A percentile compares a stretch with the other conserved stretches of the same genome.
phyloP scores from a whole-genome alignment of 2,888 invertebrate species.

The Drosophila phalerata region DNA sequence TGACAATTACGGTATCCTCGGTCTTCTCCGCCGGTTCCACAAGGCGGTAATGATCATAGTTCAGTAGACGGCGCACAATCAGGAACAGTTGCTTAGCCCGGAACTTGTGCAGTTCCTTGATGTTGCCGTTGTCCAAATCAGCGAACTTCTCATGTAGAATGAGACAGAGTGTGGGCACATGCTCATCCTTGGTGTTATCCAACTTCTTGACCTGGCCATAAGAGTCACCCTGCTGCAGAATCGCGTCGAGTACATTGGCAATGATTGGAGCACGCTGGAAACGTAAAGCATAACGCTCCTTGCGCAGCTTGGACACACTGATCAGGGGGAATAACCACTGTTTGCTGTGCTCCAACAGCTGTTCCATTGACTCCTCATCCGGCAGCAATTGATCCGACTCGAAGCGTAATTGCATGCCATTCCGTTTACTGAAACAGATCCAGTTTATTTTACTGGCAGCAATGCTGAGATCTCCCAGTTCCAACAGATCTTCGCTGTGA shows the following conservation, averaged over 20 bases:
- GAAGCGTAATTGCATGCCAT: slow-evolving; percentile 42
- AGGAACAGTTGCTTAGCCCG: slow-evolving; percentile 63
- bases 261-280: slow-evolving; percentile 66
- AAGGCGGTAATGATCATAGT: slow-evolving; percentile 66
- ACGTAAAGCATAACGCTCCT: slow-evolving; percentile 71
- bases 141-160: slow-evolving; percentile 1
- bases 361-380: slow-evolving; percentile 20
- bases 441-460: slow-evolving; percentile 87
- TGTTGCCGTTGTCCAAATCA: not conserved
- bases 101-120: slow-evolving; percentile 62
- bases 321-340: slow-evolving; percentile 71
- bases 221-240: slow-evolving; percentile 42
- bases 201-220: slow-evolving; percentile 41
- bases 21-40: slow-evolving; percentile 25
- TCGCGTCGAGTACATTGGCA: slow-evolving; percentile 49
- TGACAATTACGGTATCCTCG: slow-evolving; percentile 42
- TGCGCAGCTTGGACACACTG: slow-evolving; percentile 32
- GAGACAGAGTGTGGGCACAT: slow-evolving; percentile 19
- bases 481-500: slow-evolving; percentile 87
- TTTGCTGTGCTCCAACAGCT: slow-evolving; percentile 50
- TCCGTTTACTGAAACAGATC: slow-evolving; percentile 84
- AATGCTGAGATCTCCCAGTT: slow-evolving; percentile 89
- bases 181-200: not conserved
- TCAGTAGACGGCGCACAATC: slow-evolving; percentile 66
- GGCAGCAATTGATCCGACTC: slow-evolving; percentile 29